Conservation (phyloP, 2,797 vertebrate species). For the Tolypeutes matacus region DNA sequence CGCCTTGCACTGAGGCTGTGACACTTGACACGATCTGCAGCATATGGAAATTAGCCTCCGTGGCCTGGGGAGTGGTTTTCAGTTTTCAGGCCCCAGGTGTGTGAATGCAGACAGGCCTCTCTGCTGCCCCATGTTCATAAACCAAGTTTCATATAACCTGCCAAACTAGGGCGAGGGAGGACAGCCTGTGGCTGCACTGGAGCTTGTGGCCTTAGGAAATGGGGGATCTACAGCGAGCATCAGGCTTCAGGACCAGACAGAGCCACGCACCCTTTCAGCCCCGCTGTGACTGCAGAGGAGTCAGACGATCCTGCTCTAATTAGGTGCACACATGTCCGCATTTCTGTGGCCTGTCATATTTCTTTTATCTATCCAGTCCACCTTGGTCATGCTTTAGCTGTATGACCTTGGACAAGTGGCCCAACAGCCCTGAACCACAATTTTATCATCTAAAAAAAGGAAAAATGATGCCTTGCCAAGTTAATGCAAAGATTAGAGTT, state of each 20-base stretch:
- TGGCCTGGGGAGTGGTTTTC: conserved; percentile 38
- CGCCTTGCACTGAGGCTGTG: background rate
- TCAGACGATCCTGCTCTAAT: conserved; percentile 1
- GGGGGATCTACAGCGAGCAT: background rate
- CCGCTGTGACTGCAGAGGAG: too few relatives aligned
- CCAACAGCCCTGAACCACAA: background rate
- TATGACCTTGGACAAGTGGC: conserved; percentile 67
- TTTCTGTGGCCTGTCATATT: conserved; percentile 19
- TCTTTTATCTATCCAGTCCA: conserved; percentile 43
- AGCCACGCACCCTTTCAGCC: background rate
- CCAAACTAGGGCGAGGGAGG: conserved; percentile 45
- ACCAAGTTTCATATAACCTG: conserved; percentile 72
- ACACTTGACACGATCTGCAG: conserved; percentile 70
- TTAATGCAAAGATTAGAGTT: background rate
- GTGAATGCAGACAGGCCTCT: conserved; percentile 56
- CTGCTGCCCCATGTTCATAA: conserved; percentile 27
- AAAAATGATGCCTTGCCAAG: background rate
- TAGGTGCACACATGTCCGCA: background rate
- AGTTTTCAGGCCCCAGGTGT: conserved; percentile 63
- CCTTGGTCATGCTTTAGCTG: conserved; percentile 36
- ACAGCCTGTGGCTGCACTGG: background rate
- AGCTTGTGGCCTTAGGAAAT: conserved; percentile 43
- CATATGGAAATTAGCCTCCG: conserved; percentile 75
- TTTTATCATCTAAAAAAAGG: background rate
- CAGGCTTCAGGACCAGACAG: conserved; percentile 16